Evolutionary conservation across 1,140 invertebrate genomes (phyloP).

Genomic region (Microplitis mediator): DNA sequence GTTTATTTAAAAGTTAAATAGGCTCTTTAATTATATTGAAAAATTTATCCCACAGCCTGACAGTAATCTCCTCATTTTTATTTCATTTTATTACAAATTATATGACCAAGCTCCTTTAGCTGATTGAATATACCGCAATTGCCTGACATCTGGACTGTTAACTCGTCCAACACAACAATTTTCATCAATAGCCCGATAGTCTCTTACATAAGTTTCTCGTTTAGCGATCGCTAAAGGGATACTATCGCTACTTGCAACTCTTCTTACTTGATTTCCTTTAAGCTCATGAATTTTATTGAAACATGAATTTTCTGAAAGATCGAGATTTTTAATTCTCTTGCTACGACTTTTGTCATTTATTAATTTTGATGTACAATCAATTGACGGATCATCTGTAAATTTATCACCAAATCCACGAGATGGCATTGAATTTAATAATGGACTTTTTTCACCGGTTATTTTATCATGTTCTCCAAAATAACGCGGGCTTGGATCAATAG

Average conservation of each 20-base stretch:
- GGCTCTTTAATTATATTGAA: no score
- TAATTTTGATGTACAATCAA: not conserved
- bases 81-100: slow-evolving; percentile 45
- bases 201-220: slow-evolving; percentile 35
- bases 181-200: slow-evolving; percentile 43
- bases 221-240: slow-evolving; percentile 38
- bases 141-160: slow-evolving; percentile 43
- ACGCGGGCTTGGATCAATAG: slow-evolving; percentile 32
- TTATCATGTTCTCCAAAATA: slow-evolving; percentile 24
- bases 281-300: not conserved
- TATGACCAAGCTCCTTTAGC: slow-evolving; percentile 58
- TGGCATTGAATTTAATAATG: not conserved
- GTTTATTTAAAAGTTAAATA: no score
- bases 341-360: not conserved
- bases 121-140: slow-evolving; percentile 53
- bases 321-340: not conserved
- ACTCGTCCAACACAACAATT: slow-evolving; percentile 39
- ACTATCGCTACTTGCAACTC: slow-evolving; percentile 49
- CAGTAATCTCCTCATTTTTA: no score
- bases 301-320: slow-evolving; percentile 18
- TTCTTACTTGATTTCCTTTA: slow-evolving; percentile 39
- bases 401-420: not conserved
- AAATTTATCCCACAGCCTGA: no score
- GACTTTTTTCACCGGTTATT: slow-evolving; percentile 24
- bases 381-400: not conserved